phyloP scores from a whole-genome alignment of 1,140 invertebrate genomes.

The Diploscapter pachys region DNA sequence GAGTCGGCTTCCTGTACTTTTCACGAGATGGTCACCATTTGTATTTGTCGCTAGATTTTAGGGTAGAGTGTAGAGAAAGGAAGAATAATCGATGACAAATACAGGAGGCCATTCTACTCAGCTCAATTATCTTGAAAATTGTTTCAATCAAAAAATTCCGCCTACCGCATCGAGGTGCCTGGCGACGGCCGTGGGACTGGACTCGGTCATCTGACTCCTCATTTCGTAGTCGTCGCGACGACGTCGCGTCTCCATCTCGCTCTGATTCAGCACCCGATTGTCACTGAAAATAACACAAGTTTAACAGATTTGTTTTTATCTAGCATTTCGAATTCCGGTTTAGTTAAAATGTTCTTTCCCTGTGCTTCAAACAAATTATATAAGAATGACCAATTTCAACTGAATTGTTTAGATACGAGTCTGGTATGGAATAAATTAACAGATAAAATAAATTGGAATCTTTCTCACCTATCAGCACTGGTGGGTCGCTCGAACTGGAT shows the following conservation, averaged over 20 bases:
- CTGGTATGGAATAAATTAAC: too few species aligned
- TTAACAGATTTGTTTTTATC: background rate
- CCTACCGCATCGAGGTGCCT: constrained; percentile 31
- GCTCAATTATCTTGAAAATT: too few species aligned
- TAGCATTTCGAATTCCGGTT: too few species aligned
- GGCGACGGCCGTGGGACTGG: constrained; percentile 22
- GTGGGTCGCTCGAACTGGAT: constrained; percentile 91
- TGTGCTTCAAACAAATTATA: background rate
- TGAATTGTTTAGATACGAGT: too few species aligned
- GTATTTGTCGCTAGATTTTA: too few species aligned
- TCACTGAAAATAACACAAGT: constrained; percentile 11
- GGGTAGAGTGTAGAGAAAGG: too few species aligned
- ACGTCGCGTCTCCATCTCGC: constrained; percentile 25
- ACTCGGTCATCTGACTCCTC: constrained; percentile 26
- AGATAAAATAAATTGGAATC: background rate
- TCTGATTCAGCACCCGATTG: constrained; percentile 10
- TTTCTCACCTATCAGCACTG: constrained; percentile 2
- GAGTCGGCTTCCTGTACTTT: too few species aligned
- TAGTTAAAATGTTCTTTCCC: too few species aligned
- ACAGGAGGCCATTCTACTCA: too few species aligned
- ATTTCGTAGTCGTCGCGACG: constrained; percentile 32
- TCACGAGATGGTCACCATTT: too few species aligned
- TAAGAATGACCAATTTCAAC: background rate
- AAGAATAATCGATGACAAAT: too few species aligned
- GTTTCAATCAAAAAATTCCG: background rate